phyloP scores from a whole-genome alignment of 2,888 invertebrate species.

The Brachylomia viminalis region DNA sequence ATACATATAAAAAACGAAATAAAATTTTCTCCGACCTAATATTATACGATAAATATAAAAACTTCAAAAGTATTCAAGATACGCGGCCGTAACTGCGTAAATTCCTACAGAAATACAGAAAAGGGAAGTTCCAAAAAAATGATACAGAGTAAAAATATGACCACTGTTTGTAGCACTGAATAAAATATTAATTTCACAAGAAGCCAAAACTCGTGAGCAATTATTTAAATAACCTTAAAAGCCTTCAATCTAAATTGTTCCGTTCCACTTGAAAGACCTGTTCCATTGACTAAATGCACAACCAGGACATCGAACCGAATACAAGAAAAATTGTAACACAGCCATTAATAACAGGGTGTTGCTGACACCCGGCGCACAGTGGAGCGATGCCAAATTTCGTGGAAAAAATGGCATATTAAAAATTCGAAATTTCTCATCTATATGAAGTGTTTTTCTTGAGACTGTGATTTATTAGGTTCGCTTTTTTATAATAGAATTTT shows the following conservation, averaged over 20 bases:
- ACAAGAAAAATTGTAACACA: slow-evolving; percentile 50
- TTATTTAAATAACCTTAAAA: slow-evolving; percentile 18
- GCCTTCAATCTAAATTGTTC: slow-evolving; percentile 9
- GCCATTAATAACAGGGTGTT: slow-evolving; percentile 61
- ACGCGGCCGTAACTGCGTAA: neutral
- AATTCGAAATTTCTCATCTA: slow-evolving; percentile 11
- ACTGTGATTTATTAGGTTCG: slow-evolving; percentile 31
- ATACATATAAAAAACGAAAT: too few species aligned
- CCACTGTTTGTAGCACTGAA: neutral
- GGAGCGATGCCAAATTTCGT: slow-evolving; percentile 64
- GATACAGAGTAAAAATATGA: too few species aligned
- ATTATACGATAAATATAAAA: neutral
- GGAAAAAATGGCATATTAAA: slow-evolving; percentile 51
- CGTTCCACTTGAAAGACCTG: slow-evolving; percentile 18
- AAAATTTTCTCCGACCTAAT: too few species aligned
- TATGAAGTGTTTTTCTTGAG: slow-evolving; percentile 17
- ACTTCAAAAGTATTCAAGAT: neutral
- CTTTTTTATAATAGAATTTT: neutral
- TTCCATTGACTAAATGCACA: slow-evolving; percentile 28
- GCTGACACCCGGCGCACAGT: slow-evolving; percentile 61
- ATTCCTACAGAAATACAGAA: neutral
- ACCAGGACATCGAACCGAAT: slow-evolving; percentile 39
- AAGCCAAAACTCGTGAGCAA: neutral
- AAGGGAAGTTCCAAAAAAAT: neutral
- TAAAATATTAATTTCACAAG: neutral